Conservation (phyloP, 2,797 vertebrate species). For the Danio aesculapii region DNA sequence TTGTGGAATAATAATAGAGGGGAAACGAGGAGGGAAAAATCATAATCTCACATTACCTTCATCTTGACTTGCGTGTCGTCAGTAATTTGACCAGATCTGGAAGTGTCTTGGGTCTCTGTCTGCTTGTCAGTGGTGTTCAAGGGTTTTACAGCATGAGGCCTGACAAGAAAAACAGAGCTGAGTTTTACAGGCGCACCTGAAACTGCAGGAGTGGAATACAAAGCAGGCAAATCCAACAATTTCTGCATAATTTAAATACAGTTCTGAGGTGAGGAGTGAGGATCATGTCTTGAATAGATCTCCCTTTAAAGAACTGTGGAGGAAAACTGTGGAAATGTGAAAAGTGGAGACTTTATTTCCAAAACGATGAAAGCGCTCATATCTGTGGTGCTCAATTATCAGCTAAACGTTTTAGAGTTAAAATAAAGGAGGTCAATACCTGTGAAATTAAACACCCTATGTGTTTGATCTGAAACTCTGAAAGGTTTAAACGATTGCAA, state of each 20-base stretch:
- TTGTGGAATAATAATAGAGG: not conserved
- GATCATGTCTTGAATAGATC: too few relatives aligned
- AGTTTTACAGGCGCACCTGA: not conserved
- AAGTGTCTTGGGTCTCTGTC: slow-evolving; percentile 56
- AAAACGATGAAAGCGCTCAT: not conserved
- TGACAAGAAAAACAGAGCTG: slow-evolving; percentile 65
- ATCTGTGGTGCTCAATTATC: not conserved
- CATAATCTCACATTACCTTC: slow-evolving; percentile 62
- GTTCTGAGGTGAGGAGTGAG: not conserved
- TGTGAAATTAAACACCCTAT: not conserved
- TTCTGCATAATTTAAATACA: not conserved
- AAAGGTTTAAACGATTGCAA: slow-evolving; percentile 5
- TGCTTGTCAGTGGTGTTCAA: slow-evolving; percentile 81
- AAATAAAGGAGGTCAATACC: not conserved
- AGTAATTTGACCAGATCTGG: slow-evolving; percentile 54
- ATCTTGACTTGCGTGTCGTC: slow-evolving; percentile 57
- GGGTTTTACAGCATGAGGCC: slow-evolving; percentile 92
- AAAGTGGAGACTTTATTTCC: not conserved
- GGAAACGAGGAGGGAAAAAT: not conserved
- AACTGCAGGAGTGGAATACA: slow-evolving; percentile 5
- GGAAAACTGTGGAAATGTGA: not conserved
- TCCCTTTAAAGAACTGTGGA: too few relatives aligned
- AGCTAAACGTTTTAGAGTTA: not conserved
- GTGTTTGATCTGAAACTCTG: not conserved
- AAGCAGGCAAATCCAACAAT: not conserved